phyloP scores from a whole-genome alignment of 2,113 vertebrate genomes.

The Cisticola juncidis region DNA sequence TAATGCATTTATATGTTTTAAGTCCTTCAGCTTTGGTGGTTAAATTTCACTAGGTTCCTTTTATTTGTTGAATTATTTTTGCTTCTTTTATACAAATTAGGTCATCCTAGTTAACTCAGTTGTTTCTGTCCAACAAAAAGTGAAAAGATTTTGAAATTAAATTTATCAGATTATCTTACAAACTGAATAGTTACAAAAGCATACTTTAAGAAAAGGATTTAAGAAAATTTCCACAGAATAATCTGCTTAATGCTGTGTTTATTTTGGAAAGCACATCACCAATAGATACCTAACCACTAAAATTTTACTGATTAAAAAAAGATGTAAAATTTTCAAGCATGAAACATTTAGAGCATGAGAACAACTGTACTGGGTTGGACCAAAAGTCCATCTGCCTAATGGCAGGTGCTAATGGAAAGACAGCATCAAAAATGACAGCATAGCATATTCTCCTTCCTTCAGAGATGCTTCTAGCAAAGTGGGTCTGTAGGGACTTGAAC shows the following conservation, averaged over 20 bases:
- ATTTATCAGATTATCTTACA: background rate
- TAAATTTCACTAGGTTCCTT: background rate
- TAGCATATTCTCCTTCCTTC: background rate
- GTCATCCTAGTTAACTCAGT: background rate
- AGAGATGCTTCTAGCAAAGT: background rate
- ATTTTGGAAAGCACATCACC: background rate
- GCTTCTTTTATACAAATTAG: background rate
- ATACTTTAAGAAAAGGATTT: background rate
- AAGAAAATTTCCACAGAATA: background rate
- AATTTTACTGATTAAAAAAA: background rate
- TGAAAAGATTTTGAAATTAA: background rate
- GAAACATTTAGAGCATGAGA: background rate
- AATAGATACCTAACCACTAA: background rate
- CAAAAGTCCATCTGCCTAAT: background rate
- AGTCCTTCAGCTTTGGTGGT: background rate
- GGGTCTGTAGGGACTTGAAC: background rate
- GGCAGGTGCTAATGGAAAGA: background rate
- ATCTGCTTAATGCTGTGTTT: background rate
- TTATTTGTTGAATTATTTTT: background rate
- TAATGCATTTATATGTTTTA: background rate
- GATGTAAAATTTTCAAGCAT: background rate
- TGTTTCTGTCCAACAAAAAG: background rate
- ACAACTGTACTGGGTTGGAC: accelerated
- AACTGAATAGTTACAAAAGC: background rate
- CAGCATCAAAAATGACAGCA: background rate